Percentiles rank a stretch among this genome's conserved stretches.
phyloP scores from a whole-genome alignment of 2,113 vertebrate genomes.

The Seriola quinqueradiata region DNA sequence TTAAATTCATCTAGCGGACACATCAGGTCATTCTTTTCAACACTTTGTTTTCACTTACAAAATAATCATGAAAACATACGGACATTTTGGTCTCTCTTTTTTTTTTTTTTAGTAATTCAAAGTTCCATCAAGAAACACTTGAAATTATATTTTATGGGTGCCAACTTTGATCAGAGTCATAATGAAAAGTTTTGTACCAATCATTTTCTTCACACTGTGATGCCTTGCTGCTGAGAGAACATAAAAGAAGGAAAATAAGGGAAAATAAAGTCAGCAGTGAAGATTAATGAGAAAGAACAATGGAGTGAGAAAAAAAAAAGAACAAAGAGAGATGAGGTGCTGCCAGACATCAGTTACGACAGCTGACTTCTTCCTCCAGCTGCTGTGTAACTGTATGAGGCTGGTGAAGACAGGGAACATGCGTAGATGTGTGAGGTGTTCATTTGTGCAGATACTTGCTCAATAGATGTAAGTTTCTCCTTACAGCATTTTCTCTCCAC shows the following conservation, averaged over 20 bases:
- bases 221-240: slow-evolving; percentile 10
- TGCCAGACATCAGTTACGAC: slow-evolving; percentile 1
- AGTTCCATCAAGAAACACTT: background rate
- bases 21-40: background rate
- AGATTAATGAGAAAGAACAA: slow-evolving; percentile 25
- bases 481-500: background rate
- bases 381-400: background rate
- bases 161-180: slow-evolving; percentile 15
- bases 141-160: slow-evolving; percentile 32
- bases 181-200: slow-evolving; percentile 2
- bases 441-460: slow-evolving; percentile 12
- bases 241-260: slow-evolving; percentile 18
- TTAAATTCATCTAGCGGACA: background rate
- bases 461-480: background rate
- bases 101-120: background rate
- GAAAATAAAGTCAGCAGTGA: slow-evolving; percentile 24
- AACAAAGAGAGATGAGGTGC: slow-evolving; percentile 3
- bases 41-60: background rate
- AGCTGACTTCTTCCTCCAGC: slow-evolving; percentile 20
- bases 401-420: background rate
- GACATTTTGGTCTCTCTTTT: background rate
- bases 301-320: background rate
- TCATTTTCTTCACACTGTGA: slow-evolving; percentile 7
- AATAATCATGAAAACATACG: background rate
- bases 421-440: background rate